These are phyloP conservation scores for Spinibarbus caldwelli DNA, from an alignment of 2,797 vertebrate species.

Conservation along the genomic window DNA sequence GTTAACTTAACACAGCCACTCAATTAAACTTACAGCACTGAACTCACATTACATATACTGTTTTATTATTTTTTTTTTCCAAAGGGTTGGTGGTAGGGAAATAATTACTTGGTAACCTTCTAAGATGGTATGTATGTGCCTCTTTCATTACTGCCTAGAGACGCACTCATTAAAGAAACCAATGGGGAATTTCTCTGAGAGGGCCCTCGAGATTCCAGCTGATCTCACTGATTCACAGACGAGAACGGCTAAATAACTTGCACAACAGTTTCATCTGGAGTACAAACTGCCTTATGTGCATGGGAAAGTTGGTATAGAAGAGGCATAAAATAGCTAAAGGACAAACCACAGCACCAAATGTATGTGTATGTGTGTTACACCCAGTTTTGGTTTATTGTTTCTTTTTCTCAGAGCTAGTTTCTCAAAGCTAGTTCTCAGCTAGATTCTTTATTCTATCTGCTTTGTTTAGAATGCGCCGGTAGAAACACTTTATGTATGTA, in stretches of 20 bases:
- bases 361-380: conserved; percentile 9
- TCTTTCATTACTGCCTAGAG: conserved; percentile 42
- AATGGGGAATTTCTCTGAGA: conserved; percentile 49
- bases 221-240: conserved; percentile 12
- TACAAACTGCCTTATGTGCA: not conserved
- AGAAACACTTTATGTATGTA: conserved; percentile 28
- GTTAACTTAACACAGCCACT: not conserved
- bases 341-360: not conserved
- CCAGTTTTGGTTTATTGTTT: conserved; percentile 33
- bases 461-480: conserved; percentile 23
- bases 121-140: not conserved
- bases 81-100: not conserved
- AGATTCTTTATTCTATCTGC: not conserved
- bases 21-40: not conserved
- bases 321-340: not conserved
- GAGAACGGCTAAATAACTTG: not conserved
- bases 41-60: not conserved
- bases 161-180: conserved; percentile 43
- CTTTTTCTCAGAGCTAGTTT: conserved; percentile 3
- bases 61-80: not conserved
- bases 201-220: conserved; percentile 56
- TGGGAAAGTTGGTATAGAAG: conserved; percentile 27
- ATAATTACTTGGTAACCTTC: conserved; percentile 16
- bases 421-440: conserved; percentile 17
- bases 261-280: not conserved